A percentile compares a stretch with the other conserved stretches of the same genome.
These are phyloP conservation scores for Anguilla marmorata DNA, from an alignment of 2,797 vertebrate species.

Conservation along the genomic window DNA sequence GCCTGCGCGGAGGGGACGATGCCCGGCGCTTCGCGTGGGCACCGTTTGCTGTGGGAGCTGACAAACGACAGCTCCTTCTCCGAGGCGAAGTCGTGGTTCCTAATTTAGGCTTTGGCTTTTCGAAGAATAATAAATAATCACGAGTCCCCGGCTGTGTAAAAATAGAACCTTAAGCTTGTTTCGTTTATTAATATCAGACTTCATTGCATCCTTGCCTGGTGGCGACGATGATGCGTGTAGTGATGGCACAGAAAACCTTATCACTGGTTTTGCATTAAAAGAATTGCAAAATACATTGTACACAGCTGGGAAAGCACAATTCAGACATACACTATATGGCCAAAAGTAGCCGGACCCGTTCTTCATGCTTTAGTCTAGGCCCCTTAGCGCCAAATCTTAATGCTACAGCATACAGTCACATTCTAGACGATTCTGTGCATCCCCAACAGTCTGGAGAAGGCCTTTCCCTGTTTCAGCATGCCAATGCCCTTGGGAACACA, in stretches of 20 bases:
- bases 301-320: not conserved
- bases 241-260: not conserved
- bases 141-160: not conserved
- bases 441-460: too few species aligned
- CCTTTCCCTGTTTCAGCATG: too few species aligned
- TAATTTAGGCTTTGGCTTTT: not conserved
- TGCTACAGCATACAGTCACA: too few species aligned
- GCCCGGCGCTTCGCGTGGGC: not conserved
- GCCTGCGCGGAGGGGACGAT: not conserved
- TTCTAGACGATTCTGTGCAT: too few species aligned
- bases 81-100: not conserved
- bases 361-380: too few species aligned
- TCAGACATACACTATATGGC: too few species aligned
- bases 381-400: too few species aligned
- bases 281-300: not conserved
- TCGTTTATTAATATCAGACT: not conserved
- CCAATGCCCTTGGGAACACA: too few species aligned
- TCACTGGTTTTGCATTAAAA: not conserved
- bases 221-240: not conserved
- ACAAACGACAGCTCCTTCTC: not conserved
- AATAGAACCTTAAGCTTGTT: not conserved
- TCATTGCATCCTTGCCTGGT: not conserved
- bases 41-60: not conserved
- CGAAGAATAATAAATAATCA: not conserved
- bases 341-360: too few species aligned